A percentile compares a stretch with the other conserved stretches of the same genome.
These are phyloP conservation scores for Lordiphosa clarofinis DNA, from an alignment of 1,140 invertebrate species.

Conservation along the genomic window DNA sequence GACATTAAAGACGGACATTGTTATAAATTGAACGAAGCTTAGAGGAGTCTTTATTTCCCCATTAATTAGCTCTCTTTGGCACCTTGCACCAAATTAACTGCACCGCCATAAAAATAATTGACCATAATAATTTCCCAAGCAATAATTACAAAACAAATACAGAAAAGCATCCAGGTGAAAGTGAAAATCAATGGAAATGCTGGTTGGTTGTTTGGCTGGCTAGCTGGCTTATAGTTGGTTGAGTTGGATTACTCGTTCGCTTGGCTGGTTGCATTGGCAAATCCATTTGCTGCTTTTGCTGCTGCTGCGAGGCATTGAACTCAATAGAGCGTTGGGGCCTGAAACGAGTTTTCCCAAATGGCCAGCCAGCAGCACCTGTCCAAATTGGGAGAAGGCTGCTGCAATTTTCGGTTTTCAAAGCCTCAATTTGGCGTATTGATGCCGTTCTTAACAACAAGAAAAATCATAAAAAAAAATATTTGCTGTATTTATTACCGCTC, in stretches of 20 bases:
- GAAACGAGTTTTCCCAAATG: slow-evolving; percentile 32
- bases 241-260: no score
- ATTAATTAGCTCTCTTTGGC: background rate
- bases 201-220: background rate
- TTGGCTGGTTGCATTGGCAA: slow-evolving; percentile 11
- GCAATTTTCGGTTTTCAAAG: slow-evolving; percentile 4
- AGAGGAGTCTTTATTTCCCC: no score
- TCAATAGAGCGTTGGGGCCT: slow-evolving; percentile 17
- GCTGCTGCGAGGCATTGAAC: slow-evolving; percentile 32
- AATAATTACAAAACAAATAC: slow-evolving; percentile 22
- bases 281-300: slow-evolving; percentile 12
- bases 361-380: slow-evolving; percentile 14
- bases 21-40: no score
- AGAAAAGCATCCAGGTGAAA: slow-evolving; percentile 30
- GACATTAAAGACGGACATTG: no score
- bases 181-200: slow-evolving; percentile 60
- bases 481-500: no score
- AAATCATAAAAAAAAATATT: no score
- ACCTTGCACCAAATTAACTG: no score
- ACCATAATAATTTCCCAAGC: slow-evolving; percentile 27
- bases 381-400: slow-evolving; percentile 12
- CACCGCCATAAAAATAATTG: slow-evolving; percentile 28
- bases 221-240: no score
- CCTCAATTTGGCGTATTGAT: slow-evolving; percentile 19
- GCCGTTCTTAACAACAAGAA: background rate